Evolutionary conservation across 2,888 invertebrate genomes (phyloP).

Genomic region (Chalcosyrphus nemorum): DNA sequence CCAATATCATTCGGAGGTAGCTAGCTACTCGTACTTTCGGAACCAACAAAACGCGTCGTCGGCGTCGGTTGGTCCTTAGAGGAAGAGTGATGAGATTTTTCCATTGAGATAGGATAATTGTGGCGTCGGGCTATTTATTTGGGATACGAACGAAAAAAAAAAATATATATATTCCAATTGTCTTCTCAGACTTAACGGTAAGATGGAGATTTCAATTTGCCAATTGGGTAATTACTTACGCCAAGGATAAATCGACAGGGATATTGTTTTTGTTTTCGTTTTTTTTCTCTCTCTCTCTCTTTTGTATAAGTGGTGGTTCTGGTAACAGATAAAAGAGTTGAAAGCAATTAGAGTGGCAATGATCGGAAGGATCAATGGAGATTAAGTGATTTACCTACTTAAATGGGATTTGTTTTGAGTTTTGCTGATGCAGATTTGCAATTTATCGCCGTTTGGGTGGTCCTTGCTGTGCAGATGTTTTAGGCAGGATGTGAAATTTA

Average conservation of each 20-base stretch:
- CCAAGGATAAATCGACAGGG: conserved; percentile 1
- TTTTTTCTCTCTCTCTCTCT: too few relatives aligned
- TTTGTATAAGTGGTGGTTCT: background rate
- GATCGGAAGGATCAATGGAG: background rate
- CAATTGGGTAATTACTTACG: conserved; percentile 18
- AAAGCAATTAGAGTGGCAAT: background rate
- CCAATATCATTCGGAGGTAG: conserved; percentile 4
- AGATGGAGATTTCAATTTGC: conserved; percentile 43
- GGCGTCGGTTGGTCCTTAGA: too few relatives aligned
- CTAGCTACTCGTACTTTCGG: background rate
- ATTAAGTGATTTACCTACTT: background rate
- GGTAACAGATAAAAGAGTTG: conserved; percentile 9
- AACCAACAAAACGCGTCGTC: background rate
- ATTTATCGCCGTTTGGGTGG: conserved; percentile 10
- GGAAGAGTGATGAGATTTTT: conserved; percentile 21
- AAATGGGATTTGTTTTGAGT: background rate
- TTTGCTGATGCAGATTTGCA: background rate
- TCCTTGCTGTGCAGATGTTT: conserved; percentile 1
- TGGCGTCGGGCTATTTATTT: conserved; percentile 35
- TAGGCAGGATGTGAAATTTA: background rate
- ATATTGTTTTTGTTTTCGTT: background rate
- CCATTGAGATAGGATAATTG: conserved; percentile 42
- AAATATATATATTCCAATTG: conserved; percentile 33
- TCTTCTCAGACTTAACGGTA: conserved; percentile 12
- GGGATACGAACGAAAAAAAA: too few relatives aligned